Evolutionary conservation across 2,888 invertebrate genomes (phyloP).

Genomic region (Heliconius charithonia): DNA sequence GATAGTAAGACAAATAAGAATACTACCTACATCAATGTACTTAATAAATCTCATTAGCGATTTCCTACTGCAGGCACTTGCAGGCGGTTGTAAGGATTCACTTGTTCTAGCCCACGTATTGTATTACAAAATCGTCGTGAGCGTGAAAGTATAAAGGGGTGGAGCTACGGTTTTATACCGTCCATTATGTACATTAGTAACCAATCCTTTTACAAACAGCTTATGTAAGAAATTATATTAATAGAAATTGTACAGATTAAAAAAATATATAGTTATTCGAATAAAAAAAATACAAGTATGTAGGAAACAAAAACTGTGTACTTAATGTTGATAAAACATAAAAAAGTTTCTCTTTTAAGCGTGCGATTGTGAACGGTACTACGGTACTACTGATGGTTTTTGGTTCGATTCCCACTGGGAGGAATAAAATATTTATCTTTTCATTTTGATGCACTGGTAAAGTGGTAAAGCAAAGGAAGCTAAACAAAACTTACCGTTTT

Average conservation of each 20-base stretch:
- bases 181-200: neutral
- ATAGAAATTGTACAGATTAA: neutral
- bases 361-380: too few relatives aligned
- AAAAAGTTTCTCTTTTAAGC: too few relatives aligned
- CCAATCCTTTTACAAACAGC: neutral
- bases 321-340: too few relatives aligned
- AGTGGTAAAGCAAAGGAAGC: too few relatives aligned
- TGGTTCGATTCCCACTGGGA: too few relatives aligned
- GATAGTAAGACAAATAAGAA: constrained; percentile 1
- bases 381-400: too few relatives aligned
- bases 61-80: constrained; percentile 63
- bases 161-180: constrained; percentile 42
- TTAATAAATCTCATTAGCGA: constrained; percentile 70
- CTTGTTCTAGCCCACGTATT: constrained; percentile 63
- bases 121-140: constrained; percentile 72
- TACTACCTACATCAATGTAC: neutral
- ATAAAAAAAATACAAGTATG: neutral
- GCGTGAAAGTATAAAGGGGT: constrained; percentile 68
- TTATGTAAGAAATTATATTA: neutral
- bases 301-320: neutral
- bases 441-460: too few relatives aligned
- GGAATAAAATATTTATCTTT: too few relatives aligned
- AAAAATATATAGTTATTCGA: neutral
- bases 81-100: constrained; percentile 75
- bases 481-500: too few relatives aligned